Evolutionary conservation across 2,113 vertebrate genomes (phyloP), one percentile per base, ranked within the genome.

Genomic region (Elanoides forficatus): DNA sequence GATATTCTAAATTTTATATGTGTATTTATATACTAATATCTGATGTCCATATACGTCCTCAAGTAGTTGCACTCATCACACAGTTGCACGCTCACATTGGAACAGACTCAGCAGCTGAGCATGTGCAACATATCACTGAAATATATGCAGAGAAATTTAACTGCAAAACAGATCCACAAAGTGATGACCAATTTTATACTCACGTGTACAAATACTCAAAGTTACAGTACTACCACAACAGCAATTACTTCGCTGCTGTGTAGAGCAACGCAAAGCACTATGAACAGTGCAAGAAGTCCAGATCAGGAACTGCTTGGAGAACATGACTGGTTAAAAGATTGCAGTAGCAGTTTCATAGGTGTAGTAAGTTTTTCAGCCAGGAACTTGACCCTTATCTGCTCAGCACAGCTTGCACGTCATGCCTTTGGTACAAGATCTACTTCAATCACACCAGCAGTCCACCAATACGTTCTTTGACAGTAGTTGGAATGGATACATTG

Each of bases 401-500:
- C 40, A 34, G n/a, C 53, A 58, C 19, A 53, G 42, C 45, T 15
- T 36, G 7, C 15, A 5, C 10, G 3, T 58, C 40, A 3, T 15
- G 67, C 19, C 43, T 83, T 10, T 78, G 88, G 67, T 10, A 45
- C 13, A 40, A 60, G 43, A 83, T 32, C 42, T 38, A 36, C n/a
- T 45, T 70, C 38, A 38, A 15, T 5, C 70, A 36, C 29, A 40
- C 8, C 60, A 66, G 90, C 60, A 80, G 38, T 17, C 20, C 32
- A 82, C 9, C 66, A 42, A 2, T 4, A 9, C 0, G 2, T 1
- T 16, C 55, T 34, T 32, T 8, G 42, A 32, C 18, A 58, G 22
- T 5, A 21, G 16, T 0, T 45, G 40, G 52, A 55, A 85, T 1
- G 4, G 62, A 7, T 17, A 7, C 10, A 5, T 4, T 17, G 15